A percentile compares a stretch with the other conserved stretches of the same genome.
Conservation (phyloP, 2,797 vertebrate species). For the Karalla daura region DNA sequence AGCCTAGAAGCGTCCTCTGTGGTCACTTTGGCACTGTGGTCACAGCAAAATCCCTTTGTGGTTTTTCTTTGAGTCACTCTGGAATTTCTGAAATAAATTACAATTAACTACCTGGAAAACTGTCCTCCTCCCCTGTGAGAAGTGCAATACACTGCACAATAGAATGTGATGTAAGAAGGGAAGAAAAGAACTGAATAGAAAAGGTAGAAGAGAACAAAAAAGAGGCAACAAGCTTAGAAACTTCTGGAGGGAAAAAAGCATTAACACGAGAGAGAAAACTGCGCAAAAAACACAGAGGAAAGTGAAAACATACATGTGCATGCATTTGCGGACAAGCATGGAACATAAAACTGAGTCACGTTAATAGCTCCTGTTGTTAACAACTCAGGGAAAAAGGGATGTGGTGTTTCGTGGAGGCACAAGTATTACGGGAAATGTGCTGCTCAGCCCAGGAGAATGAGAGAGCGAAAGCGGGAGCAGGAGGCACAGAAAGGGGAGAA, state of each 20-base stretch:
- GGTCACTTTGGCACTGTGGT: conserved; percentile 57
- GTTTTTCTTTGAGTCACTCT: conserved; percentile 57
- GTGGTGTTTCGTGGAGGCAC: conserved; percentile 79
- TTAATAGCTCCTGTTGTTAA: conserved; percentile 83
- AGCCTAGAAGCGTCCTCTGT: conserved; percentile 48
- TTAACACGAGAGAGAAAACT: neutral
- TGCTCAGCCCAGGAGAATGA: conserved; percentile 71
- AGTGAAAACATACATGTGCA: conserved; percentile 60
- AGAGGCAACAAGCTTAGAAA: neutral
- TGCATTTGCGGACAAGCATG: conserved; percentile 58
- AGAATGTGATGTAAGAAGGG: conserved; percentile 3
- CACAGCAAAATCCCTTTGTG: conserved; percentile 67
- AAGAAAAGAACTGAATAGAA: neutral
- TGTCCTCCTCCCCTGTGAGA: conserved; percentile 48
- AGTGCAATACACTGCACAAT: conserved; percentile 37
- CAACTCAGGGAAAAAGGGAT: conserved; percentile 77
- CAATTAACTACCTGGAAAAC: conserved; percentile 75
- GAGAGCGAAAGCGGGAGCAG: conserved; percentile 59
- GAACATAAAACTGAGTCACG: conserved; percentile 77
- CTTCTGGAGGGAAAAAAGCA: neutral
- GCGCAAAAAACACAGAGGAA: conserved; percentile 30
- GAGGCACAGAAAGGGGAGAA: conserved; percentile 74
- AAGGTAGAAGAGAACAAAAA: neutral
- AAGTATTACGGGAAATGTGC: conserved; percentile 82
- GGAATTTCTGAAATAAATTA: conserved; percentile 77